Conservation (phyloP, 2,888 invertebrate genomes). For the Lutraria lutraria region DNA sequence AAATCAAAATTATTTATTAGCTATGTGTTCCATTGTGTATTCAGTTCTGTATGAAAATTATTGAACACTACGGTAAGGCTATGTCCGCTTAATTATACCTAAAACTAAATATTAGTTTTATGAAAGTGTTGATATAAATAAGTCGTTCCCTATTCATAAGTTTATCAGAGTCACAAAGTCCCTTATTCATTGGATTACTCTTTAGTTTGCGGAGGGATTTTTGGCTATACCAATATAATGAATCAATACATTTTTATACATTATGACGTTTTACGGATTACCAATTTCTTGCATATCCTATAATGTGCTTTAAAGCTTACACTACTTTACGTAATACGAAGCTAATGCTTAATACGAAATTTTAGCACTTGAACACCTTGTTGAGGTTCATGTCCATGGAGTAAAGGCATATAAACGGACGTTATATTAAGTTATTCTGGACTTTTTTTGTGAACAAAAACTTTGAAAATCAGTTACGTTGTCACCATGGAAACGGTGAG, state of each 20-base stretch:
- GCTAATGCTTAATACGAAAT: background rate
- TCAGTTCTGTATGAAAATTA: background rate
- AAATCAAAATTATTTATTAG: conserved; percentile 18
- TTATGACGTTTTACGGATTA: background rate
- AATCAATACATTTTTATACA: background rate
- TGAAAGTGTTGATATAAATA: background rate
- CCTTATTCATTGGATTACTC: background rate
- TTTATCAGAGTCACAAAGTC: background rate
- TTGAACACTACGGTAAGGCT: background rate
- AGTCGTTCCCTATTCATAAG: background rate
- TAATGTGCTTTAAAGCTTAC: conserved; percentile 1
- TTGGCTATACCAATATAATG: background rate
- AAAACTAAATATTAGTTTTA: conserved; percentile 6
- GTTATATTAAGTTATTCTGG: background rate
- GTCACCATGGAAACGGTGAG: conserved; percentile 27
- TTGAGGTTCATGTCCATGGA: background rate
- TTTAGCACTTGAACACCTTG: background rate
- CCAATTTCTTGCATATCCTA: background rate
- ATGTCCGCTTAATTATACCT: background rate
- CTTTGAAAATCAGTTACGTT: background rate
- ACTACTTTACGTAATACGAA: background rate
- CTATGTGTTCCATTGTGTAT: background rate
- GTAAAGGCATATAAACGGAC: background rate
- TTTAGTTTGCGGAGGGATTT: background rate
- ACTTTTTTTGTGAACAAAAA: background rate